phyloP scores from a whole-genome alignment of 2,888 invertebrate species.

The Euzophera pinguis region DNA sequence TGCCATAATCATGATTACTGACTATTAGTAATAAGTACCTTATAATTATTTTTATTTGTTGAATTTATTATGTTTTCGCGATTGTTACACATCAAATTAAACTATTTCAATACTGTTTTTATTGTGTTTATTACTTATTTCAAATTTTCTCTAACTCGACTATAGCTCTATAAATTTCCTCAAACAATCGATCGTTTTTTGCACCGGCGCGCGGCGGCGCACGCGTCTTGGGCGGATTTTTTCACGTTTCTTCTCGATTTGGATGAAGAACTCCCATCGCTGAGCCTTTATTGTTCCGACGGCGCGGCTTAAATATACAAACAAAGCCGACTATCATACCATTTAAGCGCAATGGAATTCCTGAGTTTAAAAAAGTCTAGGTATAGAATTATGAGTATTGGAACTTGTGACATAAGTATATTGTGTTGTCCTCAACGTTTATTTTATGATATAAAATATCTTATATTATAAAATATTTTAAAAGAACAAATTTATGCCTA shows the following conservation, averaged over 20 bases:
- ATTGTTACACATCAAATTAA: too few relatives aligned
- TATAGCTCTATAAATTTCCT: slow-evolving; percentile 39
- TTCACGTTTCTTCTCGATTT: slow-evolving; percentile 73
- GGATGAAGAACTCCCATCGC: slow-evolving; percentile 57
- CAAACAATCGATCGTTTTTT: slow-evolving; percentile 40
- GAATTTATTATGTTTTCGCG: too few relatives aligned
- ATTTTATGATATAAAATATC: too few relatives aligned
- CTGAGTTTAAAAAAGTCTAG: background rate
- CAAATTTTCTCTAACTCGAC: background rate
- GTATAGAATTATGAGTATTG: too few relatives aligned
- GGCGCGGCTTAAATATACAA: slow-evolving; percentile 23
- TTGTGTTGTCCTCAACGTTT: too few relatives aligned
- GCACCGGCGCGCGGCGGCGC: slow-evolving; percentile 42
- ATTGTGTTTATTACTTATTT: background rate
- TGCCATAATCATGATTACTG: too few relatives aligned
- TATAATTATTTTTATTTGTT: too few relatives aligned
- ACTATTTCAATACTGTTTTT: too few relatives aligned
- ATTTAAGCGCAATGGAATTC: background rate
- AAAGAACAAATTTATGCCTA: too few relatives aligned
- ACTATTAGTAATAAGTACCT: too few relatives aligned
- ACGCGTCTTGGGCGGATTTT: slow-evolving; percentile 72
- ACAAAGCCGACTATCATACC: slow-evolving; percentile 3
- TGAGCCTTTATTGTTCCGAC: slow-evolving; percentile 51
- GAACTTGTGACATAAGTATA: too few relatives aligned
- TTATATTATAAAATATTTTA: too few relatives aligned